phyloP scores from a whole-genome alignment of 2,797 vertebrate species.

The Labroides dimidiatus region DNA sequence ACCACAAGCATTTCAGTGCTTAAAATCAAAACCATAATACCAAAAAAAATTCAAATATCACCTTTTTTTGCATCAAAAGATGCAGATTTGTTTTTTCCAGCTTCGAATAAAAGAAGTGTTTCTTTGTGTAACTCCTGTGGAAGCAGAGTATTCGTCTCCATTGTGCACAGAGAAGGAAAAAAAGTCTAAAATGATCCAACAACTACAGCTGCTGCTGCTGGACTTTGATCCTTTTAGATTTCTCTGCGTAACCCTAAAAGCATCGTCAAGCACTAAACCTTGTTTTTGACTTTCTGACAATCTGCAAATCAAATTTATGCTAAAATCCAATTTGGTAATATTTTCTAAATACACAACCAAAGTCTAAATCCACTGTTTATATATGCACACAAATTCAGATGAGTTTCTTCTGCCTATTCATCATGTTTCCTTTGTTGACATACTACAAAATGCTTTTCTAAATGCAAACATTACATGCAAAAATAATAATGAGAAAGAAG shows the following conservation, averaged over 20 bases:
- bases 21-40: not conserved
- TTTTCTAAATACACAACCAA: not conserved
- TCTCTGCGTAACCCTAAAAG: not conserved
- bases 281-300: not conserved
- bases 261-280: not conserved
- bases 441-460: not conserved
- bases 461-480: not conserved
- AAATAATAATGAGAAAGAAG: not conserved
- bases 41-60: conserved; percentile 5
- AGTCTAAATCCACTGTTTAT: not conserved
- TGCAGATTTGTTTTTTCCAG: not conserved
- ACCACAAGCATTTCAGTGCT: conserved; percentile 9
- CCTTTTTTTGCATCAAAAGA: not conserved
- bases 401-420: not conserved
- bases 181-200: too few relatives aligned
- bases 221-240: too few relatives aligned
- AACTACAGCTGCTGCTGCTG: too few relatives aligned
- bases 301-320: too few relatives aligned
- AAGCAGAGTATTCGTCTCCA: not conserved
- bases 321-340: not conserved
- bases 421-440: not conserved
- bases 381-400: not conserved
- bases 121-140: not conserved
- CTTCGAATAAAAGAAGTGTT: too few relatives aligned
- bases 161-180: too few relatives aligned